These are phyloP conservation scores for Cantharis flavilabris DNA, from an alignment of 2,888 invertebrate species.

Conservation along the genomic window DNA sequence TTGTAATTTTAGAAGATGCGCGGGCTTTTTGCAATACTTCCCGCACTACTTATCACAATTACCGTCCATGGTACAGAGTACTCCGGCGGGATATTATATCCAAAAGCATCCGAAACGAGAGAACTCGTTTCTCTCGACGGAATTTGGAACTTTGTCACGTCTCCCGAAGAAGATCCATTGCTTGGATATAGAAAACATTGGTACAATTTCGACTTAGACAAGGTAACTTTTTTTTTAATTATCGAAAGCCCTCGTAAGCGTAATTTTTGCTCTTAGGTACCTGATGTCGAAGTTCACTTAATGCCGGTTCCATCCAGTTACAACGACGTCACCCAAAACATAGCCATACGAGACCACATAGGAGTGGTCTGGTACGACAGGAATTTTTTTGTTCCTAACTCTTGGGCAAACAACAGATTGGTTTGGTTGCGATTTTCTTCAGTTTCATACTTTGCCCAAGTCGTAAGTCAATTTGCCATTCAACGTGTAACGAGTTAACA, in stretches of 20 bases:
- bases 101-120: conserved; percentile 81
- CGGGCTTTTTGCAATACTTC: neutral
- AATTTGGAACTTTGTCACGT: conserved; percentile 87
- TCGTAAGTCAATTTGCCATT: conserved; percentile 65
- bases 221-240: conserved; percentile 55
- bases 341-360: conserved; percentile 82
- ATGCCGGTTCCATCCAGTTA: conserved; percentile 98
- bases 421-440: conserved; percentile 91
- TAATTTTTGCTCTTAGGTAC: neutral
- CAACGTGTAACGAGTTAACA: neutral
- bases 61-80: neutral
- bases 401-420: conserved; percentile 70
- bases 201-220: conserved; percentile 74
- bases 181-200: conserved; percentile 77
- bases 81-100: conserved; percentile 66
- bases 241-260: neutral
- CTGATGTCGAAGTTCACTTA: conserved; percentile 56
- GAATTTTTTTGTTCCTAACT: conserved; percentile 79
- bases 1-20: neutral
- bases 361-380: conserved; percentile 97
- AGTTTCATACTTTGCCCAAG: conserved; percentile 89
- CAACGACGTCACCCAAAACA: conserved; percentile 89
- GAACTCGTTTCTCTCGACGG: conserved; percentile 82
- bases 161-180: conserved; percentile 70
- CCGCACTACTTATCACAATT: neutral